phyloP scores from a whole-genome alignment of 2,113 vertebrate species.

The Gobiocypris rarus region DNA sequence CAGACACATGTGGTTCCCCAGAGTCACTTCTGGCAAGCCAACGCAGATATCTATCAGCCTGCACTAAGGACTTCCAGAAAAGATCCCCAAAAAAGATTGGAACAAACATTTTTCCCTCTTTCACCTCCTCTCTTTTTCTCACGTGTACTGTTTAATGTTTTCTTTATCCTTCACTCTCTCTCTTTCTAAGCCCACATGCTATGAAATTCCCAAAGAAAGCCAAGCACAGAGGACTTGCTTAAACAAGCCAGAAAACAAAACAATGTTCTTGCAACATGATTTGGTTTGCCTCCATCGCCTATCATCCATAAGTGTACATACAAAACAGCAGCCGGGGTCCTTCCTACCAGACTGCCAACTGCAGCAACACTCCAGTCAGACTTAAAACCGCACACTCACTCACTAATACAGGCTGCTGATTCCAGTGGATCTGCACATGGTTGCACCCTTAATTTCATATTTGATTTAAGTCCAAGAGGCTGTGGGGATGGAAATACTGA shows the following conservation, averaged over 20 bases:
- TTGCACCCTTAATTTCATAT: slow-evolving; percentile 26
- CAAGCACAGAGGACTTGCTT: slow-evolving; percentile 46
- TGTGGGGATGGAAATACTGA: slow-evolving; percentile 15
- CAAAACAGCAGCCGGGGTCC: not conserved
- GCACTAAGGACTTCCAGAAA: slow-evolving; percentile 54
- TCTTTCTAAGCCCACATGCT: slow-evolving; percentile 13
- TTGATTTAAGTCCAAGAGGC: not conserved
- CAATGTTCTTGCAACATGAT: slow-evolving; percentile 23
- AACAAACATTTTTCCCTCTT: slow-evolving; percentile 33
- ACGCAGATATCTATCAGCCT: slow-evolving; percentile 64
- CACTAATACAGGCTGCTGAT: slow-evolving; percentile 14
- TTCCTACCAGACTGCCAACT: slow-evolving; percentile 18
- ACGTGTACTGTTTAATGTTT: slow-evolving; percentile 45
- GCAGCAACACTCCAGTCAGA: not conserved
- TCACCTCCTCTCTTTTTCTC: slow-evolving; percentile 61
- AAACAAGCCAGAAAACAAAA: slow-evolving; percentile 52
- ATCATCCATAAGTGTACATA: slow-evolving; percentile 1
- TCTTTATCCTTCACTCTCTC: slow-evolving; percentile 54
- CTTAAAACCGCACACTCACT: not conserved
- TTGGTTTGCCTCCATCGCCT: slow-evolving; percentile 28
- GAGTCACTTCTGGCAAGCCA: slow-evolving; percentile 55
- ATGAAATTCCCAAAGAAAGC: slow-evolving; percentile 41
- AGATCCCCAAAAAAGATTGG: slow-evolving; percentile 64
- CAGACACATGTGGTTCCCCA: slow-evolving; percentile 53
- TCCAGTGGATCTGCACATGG: not conserved